Percentiles rank a stretch among this genome's conserved stretches.
These are phyloP conservation scores for Drosophila jambulina DNA, from an alignment of 1,140 invertebrate species.

Conservation along the genomic window DNA sequence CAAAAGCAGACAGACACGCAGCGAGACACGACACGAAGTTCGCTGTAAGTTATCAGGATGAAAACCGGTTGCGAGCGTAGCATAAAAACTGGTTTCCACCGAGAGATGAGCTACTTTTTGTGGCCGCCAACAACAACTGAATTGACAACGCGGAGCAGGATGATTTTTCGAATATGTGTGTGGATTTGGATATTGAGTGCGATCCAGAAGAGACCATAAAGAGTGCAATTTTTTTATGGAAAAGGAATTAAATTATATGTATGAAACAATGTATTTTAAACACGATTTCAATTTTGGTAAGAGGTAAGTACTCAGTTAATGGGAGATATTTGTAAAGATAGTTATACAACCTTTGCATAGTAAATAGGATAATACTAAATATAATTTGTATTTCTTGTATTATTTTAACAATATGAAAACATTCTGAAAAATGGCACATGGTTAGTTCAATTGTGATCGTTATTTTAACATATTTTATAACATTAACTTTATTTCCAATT, in stretches of 20 bases:
- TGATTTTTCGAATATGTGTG: constrained; percentile 52
- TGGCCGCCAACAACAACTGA: constrained; percentile 45
- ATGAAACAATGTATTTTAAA: constrained; percentile 5
- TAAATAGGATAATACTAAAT: background rate
- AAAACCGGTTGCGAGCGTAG: constrained; percentile 58
- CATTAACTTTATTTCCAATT: background rate
- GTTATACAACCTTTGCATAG: background rate
- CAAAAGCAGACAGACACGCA: constrained; percentile 49
- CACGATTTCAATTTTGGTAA: no score
- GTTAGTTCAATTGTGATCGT: background rate
- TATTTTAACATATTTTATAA: background rate
- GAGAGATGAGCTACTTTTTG: constrained; percentile 62
- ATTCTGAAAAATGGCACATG: background rate
- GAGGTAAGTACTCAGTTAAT: background rate
- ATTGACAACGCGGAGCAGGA: constrained; percentile 48
- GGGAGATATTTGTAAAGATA: background rate
- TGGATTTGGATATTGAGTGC: constrained; percentile 37
- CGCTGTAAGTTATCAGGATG: constrained; percentile 61
- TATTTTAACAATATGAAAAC: background rate
- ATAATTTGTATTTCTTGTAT: no score
- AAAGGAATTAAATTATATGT: constrained; percentile 9
- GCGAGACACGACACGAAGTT: constrained; percentile 54
- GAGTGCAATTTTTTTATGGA: constrained; percentile 16
- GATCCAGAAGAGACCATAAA: constrained; percentile 24
- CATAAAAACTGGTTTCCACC: constrained; percentile 63